phyloP scores from a whole-genome alignment of 2,888 invertebrate genomes.

The Dyspetes luteomarginatus region DNA sequence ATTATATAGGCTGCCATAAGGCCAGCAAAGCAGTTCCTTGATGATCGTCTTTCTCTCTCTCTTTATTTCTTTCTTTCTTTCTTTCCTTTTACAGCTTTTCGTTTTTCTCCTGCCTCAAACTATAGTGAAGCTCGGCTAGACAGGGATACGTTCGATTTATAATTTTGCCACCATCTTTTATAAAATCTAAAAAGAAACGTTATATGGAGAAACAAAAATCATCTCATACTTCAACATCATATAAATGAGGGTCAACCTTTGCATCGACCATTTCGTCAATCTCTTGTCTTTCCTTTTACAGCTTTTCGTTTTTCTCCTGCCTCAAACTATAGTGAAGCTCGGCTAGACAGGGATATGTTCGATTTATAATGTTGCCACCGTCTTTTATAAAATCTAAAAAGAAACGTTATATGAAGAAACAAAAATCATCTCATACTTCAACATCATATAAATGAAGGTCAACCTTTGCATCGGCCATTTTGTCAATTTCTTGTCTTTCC shows the following conservation, averaged over 20 bases:
- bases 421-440: no score
- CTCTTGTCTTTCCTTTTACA: constrained; percentile 7
- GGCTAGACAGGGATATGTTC: constrained; percentile 29
- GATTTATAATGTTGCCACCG: constrained; percentile 46
- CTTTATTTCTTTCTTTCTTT: constrained; percentile 17
- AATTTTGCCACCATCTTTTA: constrained; percentile 38
- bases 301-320: not conserved
- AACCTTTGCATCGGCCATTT: no score
- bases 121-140: constrained; percentile 31
- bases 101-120: constrained; percentile 6
- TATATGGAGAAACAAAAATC: constrained; percentile 11
- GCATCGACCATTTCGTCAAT: no score
- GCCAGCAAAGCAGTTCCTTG: constrained; percentile 38
- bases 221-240: no score
- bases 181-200: not conserved
- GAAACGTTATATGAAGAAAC: not conserved
- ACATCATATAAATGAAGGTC: no score
- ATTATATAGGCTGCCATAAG: constrained; percentile 27
- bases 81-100: constrained; percentile 5
- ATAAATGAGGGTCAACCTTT: no score
- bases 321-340: constrained; percentile 23
- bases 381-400: not conserved
- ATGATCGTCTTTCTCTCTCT: constrained; percentile 18
- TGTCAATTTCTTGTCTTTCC: no score
- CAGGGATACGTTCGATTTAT: constrained; percentile 27